Evolutionary conservation across 2,888 invertebrate genomes (phyloP).

Genomic region (Schizaphis graminum): DNA sequence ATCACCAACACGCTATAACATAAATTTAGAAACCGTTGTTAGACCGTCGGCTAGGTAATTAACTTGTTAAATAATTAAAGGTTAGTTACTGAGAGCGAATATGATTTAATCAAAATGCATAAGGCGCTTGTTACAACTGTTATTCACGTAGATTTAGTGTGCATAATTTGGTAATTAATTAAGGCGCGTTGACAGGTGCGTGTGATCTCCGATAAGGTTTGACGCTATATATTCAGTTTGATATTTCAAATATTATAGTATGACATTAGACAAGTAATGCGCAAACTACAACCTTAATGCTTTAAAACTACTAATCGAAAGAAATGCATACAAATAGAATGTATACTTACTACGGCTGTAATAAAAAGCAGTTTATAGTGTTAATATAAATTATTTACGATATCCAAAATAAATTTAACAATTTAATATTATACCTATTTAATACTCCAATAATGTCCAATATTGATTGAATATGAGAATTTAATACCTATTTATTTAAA

Average conservation of each 20-base stretch:
- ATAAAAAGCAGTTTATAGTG: neutral
- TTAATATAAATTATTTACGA: neutral
- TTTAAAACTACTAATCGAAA: neutral
- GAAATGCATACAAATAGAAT: neutral
- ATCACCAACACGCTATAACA: neutral
- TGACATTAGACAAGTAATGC: neutral
- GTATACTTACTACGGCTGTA: neutral
- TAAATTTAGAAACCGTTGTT: constrained; percentile 20
- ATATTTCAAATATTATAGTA: neutral
- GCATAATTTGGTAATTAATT: constrained; percentile 42
- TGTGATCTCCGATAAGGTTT: constrained; percentile 20
- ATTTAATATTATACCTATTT: neutral
- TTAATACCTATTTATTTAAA: neutral
- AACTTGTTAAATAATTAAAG: constrained; percentile 46
- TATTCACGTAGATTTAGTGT: constrained; percentile 25
- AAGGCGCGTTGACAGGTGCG: constrained; percentile 10
- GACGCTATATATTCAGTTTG: neutral
- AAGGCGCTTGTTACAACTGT: constrained; percentile 25
- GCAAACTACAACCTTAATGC: neutral
- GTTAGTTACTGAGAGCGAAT: neutral
- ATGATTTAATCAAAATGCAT: constrained; percentile 44
- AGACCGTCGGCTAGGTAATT: neutral
- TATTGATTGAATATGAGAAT: neutral
- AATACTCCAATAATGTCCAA: neutral
- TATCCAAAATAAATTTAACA: neutral